phyloP scores from a whole-genome alignment of 2,888 invertebrate genomes.

The Platypus cylindrus region DNA sequence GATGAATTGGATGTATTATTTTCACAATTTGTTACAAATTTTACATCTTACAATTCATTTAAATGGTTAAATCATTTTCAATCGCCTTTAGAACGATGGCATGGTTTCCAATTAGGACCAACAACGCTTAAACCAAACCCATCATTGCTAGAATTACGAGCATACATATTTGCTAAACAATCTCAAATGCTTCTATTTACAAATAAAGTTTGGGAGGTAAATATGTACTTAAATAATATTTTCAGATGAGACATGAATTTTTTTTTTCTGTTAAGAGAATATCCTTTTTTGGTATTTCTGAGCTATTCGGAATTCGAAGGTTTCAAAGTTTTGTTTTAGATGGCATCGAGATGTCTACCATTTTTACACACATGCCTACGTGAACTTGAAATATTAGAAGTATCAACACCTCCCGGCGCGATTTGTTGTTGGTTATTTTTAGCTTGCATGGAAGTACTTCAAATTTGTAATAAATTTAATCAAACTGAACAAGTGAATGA shows the following conservation, averaged over 20 bases:
- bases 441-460: constrained; percentile 73
- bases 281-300: background rate
- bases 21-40: constrained; percentile 71
- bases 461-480: constrained; percentile 61
- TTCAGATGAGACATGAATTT: constrained; percentile 2
- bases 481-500: constrained; percentile 55
- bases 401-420: constrained; percentile 68
- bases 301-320: background rate
- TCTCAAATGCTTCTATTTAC: constrained; percentile 68
- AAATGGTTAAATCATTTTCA: constrained; percentile 72
- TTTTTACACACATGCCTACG: constrained; percentile 83
- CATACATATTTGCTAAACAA: constrained; percentile 88
- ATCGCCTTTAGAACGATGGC: constrained; percentile 68
- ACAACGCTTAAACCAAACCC: constrained; percentile 49
- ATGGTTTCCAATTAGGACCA: constrained; percentile 59
- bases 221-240: constrained; percentile 21
- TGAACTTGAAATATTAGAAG: constrained; percentile 71
- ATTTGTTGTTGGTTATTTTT: constrained; percentile 88
- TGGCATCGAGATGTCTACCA: constrained; percentile 77
- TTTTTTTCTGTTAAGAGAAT: constrained; percentile 1
- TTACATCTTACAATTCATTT: constrained; percentile 72
- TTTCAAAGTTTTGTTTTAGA: constrained; percentile 33
- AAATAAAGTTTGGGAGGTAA: constrained; percentile 70
- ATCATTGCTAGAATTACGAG: constrained; percentile 78
- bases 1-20: constrained; percentile 95